phyloP scores from a whole-genome alignment of 2,113 vertebrate genomes.

The mouse (Mus musculus) region GRCm39 chr13:23921501-23922000 shows the following conservation, averaged over 20 bases:
- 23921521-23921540: background rate
- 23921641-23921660: background rate
- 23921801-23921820: background rate
- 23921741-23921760: background rate
- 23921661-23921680: background rate
- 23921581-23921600: background rate
- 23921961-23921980: background rate
- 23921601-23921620: background rate
- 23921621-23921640: background rate
- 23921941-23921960: background rate
- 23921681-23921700: background rate
- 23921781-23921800: background rate
- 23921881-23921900: slow-evolving; percentile 2
- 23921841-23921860: background rate
- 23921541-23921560: background rate
- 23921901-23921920: background rate
- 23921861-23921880: background rate
- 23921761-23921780: background rate
- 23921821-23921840: background rate
- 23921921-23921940: slow-evolving; percentile 20
- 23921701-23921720: background rate
- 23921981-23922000: background rate
- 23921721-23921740: background rate
- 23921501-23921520: background rate
- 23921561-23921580: background rate